Evolutionary conservation across 2,888 invertebrate genomes (phyloP), one percentile per base, ranked within the genome.

Genomic region (Monopis laevigella): DNA sequence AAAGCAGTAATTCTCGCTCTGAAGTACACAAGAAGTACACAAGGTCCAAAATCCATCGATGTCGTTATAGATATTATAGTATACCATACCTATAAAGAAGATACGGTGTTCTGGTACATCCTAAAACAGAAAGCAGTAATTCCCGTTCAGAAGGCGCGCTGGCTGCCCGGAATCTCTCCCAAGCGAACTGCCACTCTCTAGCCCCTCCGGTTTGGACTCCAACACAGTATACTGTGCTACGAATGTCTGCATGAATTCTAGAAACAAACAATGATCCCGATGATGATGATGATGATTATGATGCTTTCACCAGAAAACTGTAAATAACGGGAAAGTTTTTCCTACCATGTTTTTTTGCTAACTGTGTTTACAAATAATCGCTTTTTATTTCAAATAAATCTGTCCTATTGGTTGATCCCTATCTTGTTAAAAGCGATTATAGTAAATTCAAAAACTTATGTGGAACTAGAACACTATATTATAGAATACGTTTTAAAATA

Each of bases 151-250:
- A 88, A 0, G 92, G 92, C 0, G 92, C 88, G 47, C 88, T 88
- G 2, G 92, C 86, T 2, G 84, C 84, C 26, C 84, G 62, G 60
- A 92, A 96, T 19, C 90, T 82, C 35, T 90, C 82, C 87, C 93
- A 94, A 1, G 90, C 89, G 62, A 96, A 96, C 47, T 91, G 86
- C 96, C 96, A 97, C 59, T 95, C 94, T 1, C 84, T 80, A 48
- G 90, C 88, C 0, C 90, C 90, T 1, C 96, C 96, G 7, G 89
- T 85, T 42, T 87, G 84, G 5, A 97, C 87, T 0, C 92, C 95
- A 1, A 90, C 88, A 58, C 96, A 96, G 67, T 95, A 96, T 1
- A 96, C 91, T 1, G 91, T 86, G 17, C 85, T 85, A 36, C 92
- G 89, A 27, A 95, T 65, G 60, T 95, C 93, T 1, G 93, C 90